A percentile compares a stretch with the other conserved stretches of the same genome.
phyloP scores from a whole-genome alignment of 1,140 invertebrate genomes.

The Leptopilina boulardi region DNA sequence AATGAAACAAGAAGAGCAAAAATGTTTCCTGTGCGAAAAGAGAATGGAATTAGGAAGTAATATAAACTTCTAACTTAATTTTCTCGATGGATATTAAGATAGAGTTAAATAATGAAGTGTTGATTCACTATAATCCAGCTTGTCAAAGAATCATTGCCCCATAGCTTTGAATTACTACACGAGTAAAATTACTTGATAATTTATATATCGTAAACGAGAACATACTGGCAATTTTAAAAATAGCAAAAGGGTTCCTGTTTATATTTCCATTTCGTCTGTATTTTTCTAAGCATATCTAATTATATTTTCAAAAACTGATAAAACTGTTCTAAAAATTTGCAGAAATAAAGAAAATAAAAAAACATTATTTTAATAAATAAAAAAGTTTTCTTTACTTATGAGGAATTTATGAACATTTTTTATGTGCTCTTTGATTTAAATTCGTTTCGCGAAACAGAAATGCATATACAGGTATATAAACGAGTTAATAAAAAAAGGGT shows the following conservation, averaged over 20 bases:
- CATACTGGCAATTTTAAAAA: too few species aligned
- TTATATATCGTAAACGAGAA: neutral
- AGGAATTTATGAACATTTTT: neutral
- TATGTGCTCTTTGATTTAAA: neutral
- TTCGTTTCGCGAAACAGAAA: neutral
- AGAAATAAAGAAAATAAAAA: too few species aligned
- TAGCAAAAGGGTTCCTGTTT: neutral
- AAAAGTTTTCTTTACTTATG: neutral
- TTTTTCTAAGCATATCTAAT: too few species aligned
- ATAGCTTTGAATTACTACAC: too few species aligned
- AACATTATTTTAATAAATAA: too few species aligned
- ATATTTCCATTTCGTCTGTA: too few species aligned
- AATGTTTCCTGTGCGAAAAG: neutral
- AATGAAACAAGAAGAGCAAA: too few species aligned
- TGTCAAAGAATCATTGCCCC: neutral
- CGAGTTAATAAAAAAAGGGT: neutral
- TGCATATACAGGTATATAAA: neutral
- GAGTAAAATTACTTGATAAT: slow-evolving; percentile 1
- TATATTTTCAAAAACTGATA: too few species aligned
- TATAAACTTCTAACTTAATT: neutral
- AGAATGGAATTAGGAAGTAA: neutral
- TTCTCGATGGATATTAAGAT: neutral
- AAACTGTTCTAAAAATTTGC: too few species aligned
- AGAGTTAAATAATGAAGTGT: neutral
- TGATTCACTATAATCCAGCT: neutral